Base-by-base conservation (phyloP, 2,797 vertebrate species). In the Syngnathus rostellatus region DNA sequence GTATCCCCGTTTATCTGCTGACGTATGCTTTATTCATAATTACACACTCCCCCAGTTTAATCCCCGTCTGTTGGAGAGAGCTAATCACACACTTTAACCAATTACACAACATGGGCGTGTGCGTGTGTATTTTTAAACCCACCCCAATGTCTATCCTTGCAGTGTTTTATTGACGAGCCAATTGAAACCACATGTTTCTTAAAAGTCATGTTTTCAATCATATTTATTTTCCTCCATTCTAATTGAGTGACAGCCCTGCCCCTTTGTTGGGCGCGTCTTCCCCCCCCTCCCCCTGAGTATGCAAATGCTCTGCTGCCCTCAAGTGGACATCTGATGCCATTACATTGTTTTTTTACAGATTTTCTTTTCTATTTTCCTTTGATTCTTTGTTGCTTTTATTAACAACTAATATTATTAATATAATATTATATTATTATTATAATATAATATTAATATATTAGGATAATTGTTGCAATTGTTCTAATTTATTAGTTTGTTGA, bases 1-100 rank as follows among this genome's bases (percentile, higher is more conserved):
- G 60, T 68, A 65, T 61, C 64, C 72, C 70, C 54, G 81, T 81
- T 86, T 80, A 76, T 77, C 55, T 87, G 87, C 82, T 90, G 88
- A 91, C 83, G 82, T 87, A 60, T 83, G 83, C 77, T 77, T 81
- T 70, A 80, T 82, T 25, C 62, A 84, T 87, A 83, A 85, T 83
- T 78, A 84, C 76, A 68, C 78, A 65, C 71, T 21, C 57, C 45
- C 76, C 55, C 8, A 65, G 68, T 75, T 82, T 89, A 91, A 91
- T 88, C 88, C 85, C 77, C 79, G 71, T 89, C 84, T 88, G 84
- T 63, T 81, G 79, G 73, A 75, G 74, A 66, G 65, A 77, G 77
- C 83, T 88, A 85, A 88, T 88, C 87, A 86, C 65, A 68, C 67
- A 69, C 73, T 77, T 80, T 74, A 75, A 68, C 78, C 62, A 80